phyloP scores from a whole-genome alignment of 2,113 vertebrate species.

The Seriola aureovittata region DNA sequence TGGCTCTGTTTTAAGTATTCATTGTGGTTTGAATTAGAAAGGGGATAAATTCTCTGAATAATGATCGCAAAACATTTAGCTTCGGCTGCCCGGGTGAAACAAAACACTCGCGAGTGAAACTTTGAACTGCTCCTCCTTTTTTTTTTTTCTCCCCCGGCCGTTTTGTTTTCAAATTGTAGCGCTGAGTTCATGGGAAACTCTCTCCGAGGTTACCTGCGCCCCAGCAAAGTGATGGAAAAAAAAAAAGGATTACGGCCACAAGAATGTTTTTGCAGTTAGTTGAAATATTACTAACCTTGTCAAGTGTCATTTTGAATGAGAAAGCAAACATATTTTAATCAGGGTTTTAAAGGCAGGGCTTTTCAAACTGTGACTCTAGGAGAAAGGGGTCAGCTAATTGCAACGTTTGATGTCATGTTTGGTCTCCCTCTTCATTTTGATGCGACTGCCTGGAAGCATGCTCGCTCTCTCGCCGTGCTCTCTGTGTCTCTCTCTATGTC shows the following conservation, averaged over 20 bases:
- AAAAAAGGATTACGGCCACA: slow-evolving; percentile 68
- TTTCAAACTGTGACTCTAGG: slow-evolving; percentile 68
- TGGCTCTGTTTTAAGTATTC: slow-evolving; percentile 71
- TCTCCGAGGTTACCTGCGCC: slow-evolving; percentile 80
- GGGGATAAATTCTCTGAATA: slow-evolving; percentile 79
- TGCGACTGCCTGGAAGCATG: slow-evolving; percentile 78
- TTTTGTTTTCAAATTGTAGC: slow-evolving; percentile 77
- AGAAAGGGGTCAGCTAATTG: slow-evolving; percentile 85
- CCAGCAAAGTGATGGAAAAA: slow-evolving; percentile 76
- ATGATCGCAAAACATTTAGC: slow-evolving; percentile 82
- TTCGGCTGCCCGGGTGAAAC: slow-evolving; percentile 75
- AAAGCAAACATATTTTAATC: slow-evolving; percentile 81
- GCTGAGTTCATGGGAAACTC: slow-evolving; percentile 84
- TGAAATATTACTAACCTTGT: slow-evolving; percentile 87
- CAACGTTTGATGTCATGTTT: slow-evolving; percentile 84
- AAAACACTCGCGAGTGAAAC: slow-evolving; percentile 78
- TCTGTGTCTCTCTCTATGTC: slow-evolving; percentile 23
- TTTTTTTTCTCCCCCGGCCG: slow-evolving; percentile 26
- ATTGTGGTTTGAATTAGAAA: slow-evolving; percentile 79
- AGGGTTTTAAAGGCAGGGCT: slow-evolving; percentile 74
- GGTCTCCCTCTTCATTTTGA: slow-evolving; percentile 77
- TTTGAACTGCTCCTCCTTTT: slow-evolving; percentile 63
- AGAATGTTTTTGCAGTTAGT: slow-evolving; percentile 84
- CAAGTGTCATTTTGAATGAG: slow-evolving; percentile 84
- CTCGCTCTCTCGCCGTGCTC: slow-evolving; percentile 50